Evolutionary conservation across 2,797 vertebrate genomes (phyloP).

Genomic region (Bradypodion ventrale): DNA sequence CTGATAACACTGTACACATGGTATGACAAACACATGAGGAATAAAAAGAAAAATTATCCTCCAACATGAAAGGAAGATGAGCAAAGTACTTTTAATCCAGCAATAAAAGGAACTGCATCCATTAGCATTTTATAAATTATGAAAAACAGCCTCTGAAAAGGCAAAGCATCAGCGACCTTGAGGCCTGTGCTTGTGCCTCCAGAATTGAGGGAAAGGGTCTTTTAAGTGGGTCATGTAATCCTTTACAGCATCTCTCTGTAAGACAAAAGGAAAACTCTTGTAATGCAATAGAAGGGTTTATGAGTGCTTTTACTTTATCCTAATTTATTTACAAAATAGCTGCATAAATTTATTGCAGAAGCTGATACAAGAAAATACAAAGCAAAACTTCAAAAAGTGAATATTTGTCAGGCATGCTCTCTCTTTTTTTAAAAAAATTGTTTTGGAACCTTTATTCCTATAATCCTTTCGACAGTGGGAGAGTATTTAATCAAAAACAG

Average conservation of each 20-base stretch:
- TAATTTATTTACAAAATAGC: slow-evolving; percentile 61
- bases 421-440: slow-evolving; percentile 18
- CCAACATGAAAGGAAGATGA: slow-evolving; percentile 41
- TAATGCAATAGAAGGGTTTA: slow-evolving; percentile 32
- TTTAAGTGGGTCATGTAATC: slow-evolving; percentile 10
- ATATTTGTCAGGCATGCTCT: slow-evolving; percentile 58
- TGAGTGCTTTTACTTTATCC: slow-evolving; percentile 41
- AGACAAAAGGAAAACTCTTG: slow-evolving; percentile 38
- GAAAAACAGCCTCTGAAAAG: slow-evolving; percentile 40
- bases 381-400: slow-evolving; percentile 65
- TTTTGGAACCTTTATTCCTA: slow-evolving; percentile 45
- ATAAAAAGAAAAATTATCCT: slow-evolving; percentile 22
- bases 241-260: background rate
- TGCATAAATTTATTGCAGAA: slow-evolving; percentile 61
- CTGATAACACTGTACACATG: slow-evolving; percentile 28
- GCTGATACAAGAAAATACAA: slow-evolving; percentile 50
- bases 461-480: slow-evolving; percentile 64
- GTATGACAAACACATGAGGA: slow-evolving; percentile 48
- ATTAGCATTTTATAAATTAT: slow-evolving; percentile 35
- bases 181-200: slow-evolving; percentile 22
- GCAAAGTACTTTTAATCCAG: slow-evolving; percentile 39
- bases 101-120: slow-evolving; percentile 41
- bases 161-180: slow-evolving; percentile 37
- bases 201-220: slow-evolving; percentile 28
- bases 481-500: slow-evolving; percentile 66